Evolutionary conservation across 2,797 vertebrate genomes (phyloP), one percentile per base, ranked within the genome.

Genomic region (Tolypeutes matacus): DNA sequence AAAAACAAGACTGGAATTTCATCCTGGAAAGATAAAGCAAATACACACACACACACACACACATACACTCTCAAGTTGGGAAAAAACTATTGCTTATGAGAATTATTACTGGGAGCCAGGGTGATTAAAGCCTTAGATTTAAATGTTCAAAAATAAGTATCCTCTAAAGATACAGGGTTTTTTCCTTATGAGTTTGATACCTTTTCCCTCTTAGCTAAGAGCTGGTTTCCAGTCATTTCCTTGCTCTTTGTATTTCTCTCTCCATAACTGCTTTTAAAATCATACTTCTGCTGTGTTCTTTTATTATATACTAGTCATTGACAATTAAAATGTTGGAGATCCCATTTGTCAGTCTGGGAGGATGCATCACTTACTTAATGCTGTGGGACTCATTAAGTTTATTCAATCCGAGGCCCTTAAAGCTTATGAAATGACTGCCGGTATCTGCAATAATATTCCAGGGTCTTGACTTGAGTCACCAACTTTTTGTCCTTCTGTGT

Each of bases 261-360:
- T 92, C 86, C 39, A 17, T 81, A 95, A 29, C 42, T 82, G 51
- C 36, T 93, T 89, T 94, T 87, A 95, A 95, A 85, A 65, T 85
- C 31, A 34, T 34, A 29, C 27, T 86, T 97, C 11, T 96, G 12
- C 94, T 84, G 21, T 84, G 4, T 89, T 3, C 51, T 97, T 97
- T 97, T 94, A 80, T 92, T 95, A 20, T 95, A 36, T 25, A 62
- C 49, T 96, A 92, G 73, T 86, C 65, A 64, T 53, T 95, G 93
- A 85, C 53, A 49, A 20, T 90, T 85, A 69, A 27, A 58, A 34
- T 96, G 56, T 31, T 88, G 39, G 94, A 91, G 75, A 84, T 89
- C 23, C 8, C 70, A 34, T 93, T 96, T 96, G 39, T 96, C 87
- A 94, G 14, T 94, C 65, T 94, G 31, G 49, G 87, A 93, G 60